phyloP scores from a whole-genome alignment of 2,797 vertebrate genomes.

The Enteromius anoplus region DNA sequence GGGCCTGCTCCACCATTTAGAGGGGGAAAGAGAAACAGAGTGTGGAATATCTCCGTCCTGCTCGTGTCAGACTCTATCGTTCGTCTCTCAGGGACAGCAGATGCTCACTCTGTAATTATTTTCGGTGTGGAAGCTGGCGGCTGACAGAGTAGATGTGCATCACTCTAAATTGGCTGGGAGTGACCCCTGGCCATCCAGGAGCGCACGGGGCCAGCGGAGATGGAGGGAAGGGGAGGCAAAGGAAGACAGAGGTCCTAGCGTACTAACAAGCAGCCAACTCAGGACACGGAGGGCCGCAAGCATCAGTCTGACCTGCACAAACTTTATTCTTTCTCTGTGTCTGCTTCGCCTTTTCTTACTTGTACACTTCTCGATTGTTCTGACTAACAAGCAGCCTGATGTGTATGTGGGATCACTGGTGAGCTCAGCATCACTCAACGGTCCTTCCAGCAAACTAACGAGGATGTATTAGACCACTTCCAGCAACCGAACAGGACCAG shows the following conservation, averaged over 20 bases:
- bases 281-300: conserved; percentile 71
- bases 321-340: conserved; percentile 66
- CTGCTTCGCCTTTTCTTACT: conserved; percentile 58
- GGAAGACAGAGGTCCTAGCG: conserved; percentile 62
- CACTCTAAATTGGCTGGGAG: conserved; percentile 60
- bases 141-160: conserved; percentile 64
- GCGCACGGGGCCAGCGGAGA: conserved; percentile 38
- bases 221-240: conserved; percentile 29
- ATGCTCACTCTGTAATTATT: conserved; percentile 68
- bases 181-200: conserved; percentile 58
- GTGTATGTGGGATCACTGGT: conserved; percentile 20
- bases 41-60: conserved; percentile 55
- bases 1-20: conserved; percentile 50
- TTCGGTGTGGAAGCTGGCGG: conserved; percentile 60
- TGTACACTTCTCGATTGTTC: conserved; percentile 23
- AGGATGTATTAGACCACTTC: conserved; percentile 67
- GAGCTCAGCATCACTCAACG: conserved; percentile 25
- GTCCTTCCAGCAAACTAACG: conserved; percentile 72
- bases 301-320: conserved; percentile 65
- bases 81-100: conserved; percentile 61
- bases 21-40: conserved; percentile 54
- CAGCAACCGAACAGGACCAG: conserved; percentile 37
- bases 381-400: conserved; percentile 56
- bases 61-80: conserved; percentile 53
- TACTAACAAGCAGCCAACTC: conserved; percentile 60